A percentile compares a stretch with the other conserved stretches of the same genome.
These are phyloP conservation scores for Araneus ventricosus DNA, from an alignment of 1,140 invertebrate species.

Conservation along the genomic window DNA sequence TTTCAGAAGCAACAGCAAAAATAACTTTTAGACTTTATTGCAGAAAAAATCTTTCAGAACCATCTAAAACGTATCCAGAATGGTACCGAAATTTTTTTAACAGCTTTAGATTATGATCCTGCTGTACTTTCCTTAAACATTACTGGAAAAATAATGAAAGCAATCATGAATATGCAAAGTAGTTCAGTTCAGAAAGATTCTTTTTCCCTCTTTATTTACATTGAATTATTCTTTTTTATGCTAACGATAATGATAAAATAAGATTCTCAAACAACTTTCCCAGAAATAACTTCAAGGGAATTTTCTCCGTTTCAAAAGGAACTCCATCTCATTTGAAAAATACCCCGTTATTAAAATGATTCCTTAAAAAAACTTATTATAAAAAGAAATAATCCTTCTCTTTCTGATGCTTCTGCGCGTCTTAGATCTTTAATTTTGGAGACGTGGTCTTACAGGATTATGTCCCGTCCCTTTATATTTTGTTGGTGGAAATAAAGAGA, in stretches of 20 bases:
- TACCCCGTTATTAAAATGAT: constrained; percentile 24
- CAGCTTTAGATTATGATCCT: background rate
- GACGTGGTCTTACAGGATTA: constrained; percentile 31
- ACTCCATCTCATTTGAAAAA: constrained; percentile 13
- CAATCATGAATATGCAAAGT: constrained; percentile 42
- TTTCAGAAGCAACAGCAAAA: no score
- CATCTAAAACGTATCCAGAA: background rate
- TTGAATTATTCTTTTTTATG: constrained; percentile 11
- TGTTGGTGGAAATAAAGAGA: background rate
- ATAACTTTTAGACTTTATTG: no score
- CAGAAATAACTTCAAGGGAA: background rate
- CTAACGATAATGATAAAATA: constrained; percentile 51
- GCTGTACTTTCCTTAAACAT: background rate
- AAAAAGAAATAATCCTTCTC: constrained; percentile 17
- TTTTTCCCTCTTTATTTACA: background rate
- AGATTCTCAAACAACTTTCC: constrained; percentile 32
- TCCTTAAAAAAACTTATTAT: background rate
- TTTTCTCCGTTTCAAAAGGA: background rate
- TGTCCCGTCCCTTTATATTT: background rate
- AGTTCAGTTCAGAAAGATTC: background rate
- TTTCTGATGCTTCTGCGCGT: constrained; percentile 3
- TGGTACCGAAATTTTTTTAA: background rate
- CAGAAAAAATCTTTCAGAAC: background rate
- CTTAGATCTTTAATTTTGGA: constrained; percentile 18
- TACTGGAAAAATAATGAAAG: constrained; percentile 24